Evolutionary conservation across 2,797 vertebrate species (phyloP).

Genomic region (Hyperoplus lanceolatus): DNA sequence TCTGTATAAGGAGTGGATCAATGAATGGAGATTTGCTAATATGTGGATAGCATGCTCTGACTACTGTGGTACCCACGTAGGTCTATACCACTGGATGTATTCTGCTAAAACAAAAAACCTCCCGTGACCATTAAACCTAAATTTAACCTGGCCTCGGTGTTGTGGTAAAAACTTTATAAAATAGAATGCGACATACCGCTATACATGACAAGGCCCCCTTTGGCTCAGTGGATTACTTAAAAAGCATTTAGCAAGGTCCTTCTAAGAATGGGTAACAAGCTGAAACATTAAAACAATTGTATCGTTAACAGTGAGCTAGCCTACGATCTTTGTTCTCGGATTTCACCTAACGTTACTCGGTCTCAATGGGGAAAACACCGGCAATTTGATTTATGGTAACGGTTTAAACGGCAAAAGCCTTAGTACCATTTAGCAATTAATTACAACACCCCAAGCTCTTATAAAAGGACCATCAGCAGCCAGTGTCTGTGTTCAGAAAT

Average conservation of each 20-base stretch:
- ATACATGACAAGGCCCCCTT: background rate
- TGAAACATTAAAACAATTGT: constrained; percentile 1
- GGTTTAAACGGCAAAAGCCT: background rate
- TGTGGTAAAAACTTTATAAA: background rate
- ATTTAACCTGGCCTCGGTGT: constrained; percentile 1
- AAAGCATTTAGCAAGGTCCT: background rate
- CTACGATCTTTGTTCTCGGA: constrained; percentile 79
- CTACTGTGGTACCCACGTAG: background rate
- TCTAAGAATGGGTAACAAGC: constrained; percentile 1
- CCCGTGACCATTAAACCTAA: constrained; percentile 7
- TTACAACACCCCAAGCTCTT: background rate
- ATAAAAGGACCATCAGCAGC: background rate
- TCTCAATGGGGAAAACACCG: constrained; percentile 65
- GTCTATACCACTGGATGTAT: background rate
- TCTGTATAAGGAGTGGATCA: background rate
- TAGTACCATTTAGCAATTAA: background rate
- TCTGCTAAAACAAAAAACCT: background rate
- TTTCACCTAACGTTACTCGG: constrained; percentile 56
- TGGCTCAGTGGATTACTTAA: background rate
- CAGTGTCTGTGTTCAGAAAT: background rate
- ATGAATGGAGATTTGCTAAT: background rate
- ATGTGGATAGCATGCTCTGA: background rate
- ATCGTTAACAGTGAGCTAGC: constrained; percentile 54
- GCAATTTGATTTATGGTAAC: constrained; percentile 41
- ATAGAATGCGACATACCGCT: background rate